A percentile compares a stretch with the other conserved stretches of the same genome.
phyloP scores from a whole-genome alignment of 64 coral and sea anemone species.

The Porites lutea region DNA sequence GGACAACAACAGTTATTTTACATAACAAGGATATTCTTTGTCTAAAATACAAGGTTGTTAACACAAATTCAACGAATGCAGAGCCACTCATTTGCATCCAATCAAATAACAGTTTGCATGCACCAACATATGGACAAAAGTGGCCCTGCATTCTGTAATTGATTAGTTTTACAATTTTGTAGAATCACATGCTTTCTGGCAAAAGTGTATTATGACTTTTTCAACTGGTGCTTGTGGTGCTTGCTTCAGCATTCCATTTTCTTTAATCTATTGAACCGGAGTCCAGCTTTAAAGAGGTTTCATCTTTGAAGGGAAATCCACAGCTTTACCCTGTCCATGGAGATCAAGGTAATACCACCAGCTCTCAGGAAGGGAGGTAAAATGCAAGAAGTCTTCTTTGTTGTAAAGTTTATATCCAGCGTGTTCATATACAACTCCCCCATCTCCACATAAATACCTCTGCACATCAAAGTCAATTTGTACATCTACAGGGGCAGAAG shows the following conservation, averaged over 20 bases:
- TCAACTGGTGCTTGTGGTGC: constrained; percentile 18
- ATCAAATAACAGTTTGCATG: too few relatives aligned
- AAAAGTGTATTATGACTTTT: constrained; percentile 30
- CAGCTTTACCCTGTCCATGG: constrained; percentile 45
- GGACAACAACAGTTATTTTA: too few relatives aligned
- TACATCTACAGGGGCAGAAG: constrained; percentile 31
- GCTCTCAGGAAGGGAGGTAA: constrained; percentile 43
- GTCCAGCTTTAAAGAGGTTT: constrained; percentile 30
- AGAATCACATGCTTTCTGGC: constrained; percentile 10
- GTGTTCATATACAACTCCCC: constrained; percentile 16
- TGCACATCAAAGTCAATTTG: constrained; percentile 30
- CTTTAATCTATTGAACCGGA: constrained; percentile 1
- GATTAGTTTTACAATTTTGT: neutral
- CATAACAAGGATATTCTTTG: too few relatives aligned
- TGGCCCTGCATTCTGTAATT: constrained; percentile 9
- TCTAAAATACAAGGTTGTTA: too few relatives aligned
- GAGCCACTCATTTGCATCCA: too few relatives aligned
- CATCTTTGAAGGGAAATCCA: constrained; percentile 64
- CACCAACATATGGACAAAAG: neutral
- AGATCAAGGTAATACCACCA: constrained; percentile 53
- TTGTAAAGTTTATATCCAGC: neutral
- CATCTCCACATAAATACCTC: neutral
- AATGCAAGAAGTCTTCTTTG: constrained; percentile 14
- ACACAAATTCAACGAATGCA: too few relatives aligned
- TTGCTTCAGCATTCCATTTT: constrained; percentile 19